phyloP scores from a whole-genome alignment of 30 jellyfish, hydroid and myxozoan genomes.

The Pseudorhiza aurosa region DNA sequence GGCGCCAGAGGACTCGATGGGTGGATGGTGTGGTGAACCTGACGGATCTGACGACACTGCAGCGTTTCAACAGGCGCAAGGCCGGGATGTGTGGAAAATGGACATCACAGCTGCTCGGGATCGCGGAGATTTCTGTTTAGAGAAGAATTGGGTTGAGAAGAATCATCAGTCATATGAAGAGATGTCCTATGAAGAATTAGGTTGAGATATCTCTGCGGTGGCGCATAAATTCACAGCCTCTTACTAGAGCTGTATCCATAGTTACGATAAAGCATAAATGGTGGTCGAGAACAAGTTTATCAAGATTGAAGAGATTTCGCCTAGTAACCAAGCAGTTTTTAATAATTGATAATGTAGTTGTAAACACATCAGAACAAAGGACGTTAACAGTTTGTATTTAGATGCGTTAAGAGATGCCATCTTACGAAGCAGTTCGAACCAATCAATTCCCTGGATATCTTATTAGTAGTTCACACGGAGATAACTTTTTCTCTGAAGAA shows the following conservation, averaged over 20 bases:
- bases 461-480: conserved; percentile 22
- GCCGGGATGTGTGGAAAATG: too few relatives aligned
- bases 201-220: too few relatives aligned
- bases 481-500: conserved; percentile 52
- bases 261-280: not conserved
- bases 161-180: not conserved
- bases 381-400: not conserved
- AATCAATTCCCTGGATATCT: conserved; percentile 9
- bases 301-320: not conserved
- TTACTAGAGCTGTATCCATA: conserved; percentile 11
- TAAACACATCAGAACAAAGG: not conserved
- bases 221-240: too few relatives aligned
- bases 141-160: not conserved
- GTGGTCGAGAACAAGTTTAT: not conserved
- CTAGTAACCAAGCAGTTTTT: not conserved
- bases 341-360: not conserved
- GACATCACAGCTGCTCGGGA: too few relatives aligned
- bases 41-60: too few relatives aligned
- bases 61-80: too few relatives aligned
- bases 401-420: conserved; percentile 22
- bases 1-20: too few relatives aligned
- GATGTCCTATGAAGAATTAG: too few relatives aligned
- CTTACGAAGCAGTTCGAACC: conserved; percentile 24
- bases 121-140: too few relatives aligned
- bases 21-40: too few relatives aligned